A percentile compares a stretch with the other conserved stretches of the same genome.
Conservation (phyloP, 1,140 invertebrate species). For the Reticulitermes speratus region DNA sequence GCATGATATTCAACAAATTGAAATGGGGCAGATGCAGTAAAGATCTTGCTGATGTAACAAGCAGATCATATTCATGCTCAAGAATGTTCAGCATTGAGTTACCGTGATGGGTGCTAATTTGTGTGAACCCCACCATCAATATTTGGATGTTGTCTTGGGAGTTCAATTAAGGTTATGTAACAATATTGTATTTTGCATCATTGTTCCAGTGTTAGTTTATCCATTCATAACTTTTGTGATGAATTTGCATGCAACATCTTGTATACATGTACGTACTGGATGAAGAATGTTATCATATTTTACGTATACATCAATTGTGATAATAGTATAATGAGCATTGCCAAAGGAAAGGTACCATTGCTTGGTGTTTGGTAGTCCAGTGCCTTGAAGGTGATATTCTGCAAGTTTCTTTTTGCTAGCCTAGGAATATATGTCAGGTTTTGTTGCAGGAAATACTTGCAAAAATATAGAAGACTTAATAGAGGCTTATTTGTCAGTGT, state of each 20-base stretch:
- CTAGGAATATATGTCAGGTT: no score
- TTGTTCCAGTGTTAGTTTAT: background rate
- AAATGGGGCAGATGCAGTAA: background rate
- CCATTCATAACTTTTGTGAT: conserved; percentile 4
- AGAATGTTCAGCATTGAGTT: conserved; percentile 15
- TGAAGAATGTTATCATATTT: background rate
- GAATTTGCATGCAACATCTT: background rate
- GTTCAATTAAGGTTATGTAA: background rate
- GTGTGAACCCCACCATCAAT: background rate
- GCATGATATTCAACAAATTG: background rate
- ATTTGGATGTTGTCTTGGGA: conserved; percentile 14
- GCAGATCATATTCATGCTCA: background rate
- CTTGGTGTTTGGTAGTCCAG: conserved; percentile 2
- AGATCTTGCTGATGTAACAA: background rate
- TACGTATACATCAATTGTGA: background rate
- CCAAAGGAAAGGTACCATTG: background rate
- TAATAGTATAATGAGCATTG: background rate
- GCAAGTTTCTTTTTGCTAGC: no score
- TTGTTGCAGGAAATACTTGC: no score
- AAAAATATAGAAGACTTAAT: no score
- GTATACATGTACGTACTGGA: background rate
- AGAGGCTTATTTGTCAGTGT: no score
- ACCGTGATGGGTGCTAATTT: conserved; percentile 1
- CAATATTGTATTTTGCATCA: conserved; percentile 11
- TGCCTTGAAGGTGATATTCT: background rate